Base-by-base conservation (phyloP, 1,140 invertebrate genomes). In the Apis laboriosa region DNA sequence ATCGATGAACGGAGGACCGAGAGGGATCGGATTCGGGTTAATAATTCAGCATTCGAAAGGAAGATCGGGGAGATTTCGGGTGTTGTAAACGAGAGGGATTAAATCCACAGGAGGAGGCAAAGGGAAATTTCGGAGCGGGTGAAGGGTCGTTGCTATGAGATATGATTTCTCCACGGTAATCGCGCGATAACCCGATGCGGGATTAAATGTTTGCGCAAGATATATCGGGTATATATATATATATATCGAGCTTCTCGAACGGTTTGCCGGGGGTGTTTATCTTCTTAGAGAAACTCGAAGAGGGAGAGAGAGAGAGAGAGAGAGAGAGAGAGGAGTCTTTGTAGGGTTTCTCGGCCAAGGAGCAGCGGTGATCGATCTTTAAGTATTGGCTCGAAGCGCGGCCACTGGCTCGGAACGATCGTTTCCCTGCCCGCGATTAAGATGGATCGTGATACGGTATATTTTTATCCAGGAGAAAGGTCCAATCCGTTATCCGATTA, bases 21-120 rank as follows among this genome's bases (percentile, higher is more conserved):
- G 60, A 34, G 60, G 34, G 19, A 21, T 15, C n/a, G 24, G 21
- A 9, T n/a, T 21, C 43, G 55, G 34, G 84, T 87, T 87, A 88
- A 87, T 88, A 87, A 88, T 88, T 80, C 70, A 70, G 53, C 58
- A 71, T 51, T 51, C 76, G 77, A 51, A 55, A 43, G 67, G 49
- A 17, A 63, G 74, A 84, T 86, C 71, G 34, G 34, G 34, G 34
- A 78, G 74, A 88, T 87, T 34, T 77, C 67, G 64, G 60, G 60
- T 68, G 78, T 84, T 87, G 77, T 80, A 77, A 60, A 24, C 34
- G 12, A 28, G 15, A 24, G 28, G 19, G 82, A 84, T 84, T 77
- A 87, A 81, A 84, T 73, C 34, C 24, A 56, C 63, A 53, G 0
- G n/a, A 3, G 15, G 1, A n/a, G 24, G 21, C 21, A 15, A n/a